Conservation (phyloP, 35 echinoderm and acorn worm species). For the Strongylocentrotus purpuratus region DNA sequence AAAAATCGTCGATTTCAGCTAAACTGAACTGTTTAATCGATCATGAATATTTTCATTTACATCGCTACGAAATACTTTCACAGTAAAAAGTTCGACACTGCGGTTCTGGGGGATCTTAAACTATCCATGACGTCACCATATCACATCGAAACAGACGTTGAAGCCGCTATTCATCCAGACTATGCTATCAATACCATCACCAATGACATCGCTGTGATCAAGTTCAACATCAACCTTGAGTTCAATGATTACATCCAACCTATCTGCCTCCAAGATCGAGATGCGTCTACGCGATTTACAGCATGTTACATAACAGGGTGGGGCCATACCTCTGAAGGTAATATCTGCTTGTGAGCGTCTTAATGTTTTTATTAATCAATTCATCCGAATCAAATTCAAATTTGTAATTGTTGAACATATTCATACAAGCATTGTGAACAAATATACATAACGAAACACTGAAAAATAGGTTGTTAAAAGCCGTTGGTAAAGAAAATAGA, state of each 20-base stretch:
- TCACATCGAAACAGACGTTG: neutral
- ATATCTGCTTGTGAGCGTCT: neutral
- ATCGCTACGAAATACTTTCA: neutral
- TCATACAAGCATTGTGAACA: neutral
- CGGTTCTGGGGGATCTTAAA: conserved; percentile 22
- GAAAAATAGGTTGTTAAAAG: neutral
- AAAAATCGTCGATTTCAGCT: neutral
- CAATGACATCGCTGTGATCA: conserved; percentile 35
- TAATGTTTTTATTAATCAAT: neutral
- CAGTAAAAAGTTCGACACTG: conserved; percentile 25
- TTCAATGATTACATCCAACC: conserved; percentile 21
- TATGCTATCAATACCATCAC: neutral
- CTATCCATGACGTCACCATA: conserved; percentile 23
- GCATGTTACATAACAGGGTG: conserved; percentile 38
- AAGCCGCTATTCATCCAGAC: neutral
- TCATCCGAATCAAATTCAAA: neutral
- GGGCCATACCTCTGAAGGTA: conserved; percentile 44
- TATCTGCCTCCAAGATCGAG: neutral
- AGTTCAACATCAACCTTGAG: neutral
- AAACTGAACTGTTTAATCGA: too few species aligned
- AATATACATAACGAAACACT: neutral
- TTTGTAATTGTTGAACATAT: neutral
- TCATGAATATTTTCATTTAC: neutral
- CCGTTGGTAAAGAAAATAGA: too few species aligned
- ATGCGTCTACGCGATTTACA: neutral